These are phyloP conservation scores for Carcharodon carcharias DNA, from an alignment of 2,797 vertebrate genomes.

Conservation along the genomic window DNA sequence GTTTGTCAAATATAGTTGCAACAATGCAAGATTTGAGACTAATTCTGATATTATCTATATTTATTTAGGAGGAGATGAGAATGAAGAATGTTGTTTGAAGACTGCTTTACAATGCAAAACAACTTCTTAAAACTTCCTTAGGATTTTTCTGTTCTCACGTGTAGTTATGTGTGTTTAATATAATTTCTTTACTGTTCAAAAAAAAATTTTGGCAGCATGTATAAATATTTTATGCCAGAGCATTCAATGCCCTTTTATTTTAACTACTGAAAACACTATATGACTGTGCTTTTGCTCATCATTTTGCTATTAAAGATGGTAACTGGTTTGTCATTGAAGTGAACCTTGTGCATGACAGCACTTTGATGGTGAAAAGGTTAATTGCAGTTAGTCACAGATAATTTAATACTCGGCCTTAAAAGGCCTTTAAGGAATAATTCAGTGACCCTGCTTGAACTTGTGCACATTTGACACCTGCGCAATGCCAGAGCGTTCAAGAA, in stretches of 20 bases:
- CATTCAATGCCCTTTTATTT: constrained; percentile 42
- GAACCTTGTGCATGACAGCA: constrained; percentile 10
- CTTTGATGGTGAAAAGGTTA: neutral
- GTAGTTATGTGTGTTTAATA: constrained; percentile 52
- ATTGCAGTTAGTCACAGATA: neutral
- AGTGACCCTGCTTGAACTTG: neutral
- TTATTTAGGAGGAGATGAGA: constrained; percentile 18
- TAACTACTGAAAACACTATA: neutral
- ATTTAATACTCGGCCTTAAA: no score
- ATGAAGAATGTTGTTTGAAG: constrained; percentile 41
- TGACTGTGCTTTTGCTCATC: neutral
- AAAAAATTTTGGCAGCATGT: constrained; percentile 44
- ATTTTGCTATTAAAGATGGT: neutral
- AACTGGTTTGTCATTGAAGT: constrained; percentile 3
- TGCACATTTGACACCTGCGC: neutral
- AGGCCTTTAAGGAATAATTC: no score
- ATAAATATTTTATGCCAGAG: constrained; percentile 47
- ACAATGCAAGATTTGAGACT: neutral
- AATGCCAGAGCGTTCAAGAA: neutral
- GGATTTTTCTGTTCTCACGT: constrained; percentile 47
- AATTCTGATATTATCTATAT: constrained; percentile 32
- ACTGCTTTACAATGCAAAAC: constrained; percentile 44
- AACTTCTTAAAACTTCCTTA: constrained; percentile 49
- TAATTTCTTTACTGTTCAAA: constrained; percentile 45
- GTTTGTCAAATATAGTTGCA: neutral